Evolutionary conservation across 1,140 invertebrate species (phyloP).

Genomic region (Drosophila baimaii): DNA sequence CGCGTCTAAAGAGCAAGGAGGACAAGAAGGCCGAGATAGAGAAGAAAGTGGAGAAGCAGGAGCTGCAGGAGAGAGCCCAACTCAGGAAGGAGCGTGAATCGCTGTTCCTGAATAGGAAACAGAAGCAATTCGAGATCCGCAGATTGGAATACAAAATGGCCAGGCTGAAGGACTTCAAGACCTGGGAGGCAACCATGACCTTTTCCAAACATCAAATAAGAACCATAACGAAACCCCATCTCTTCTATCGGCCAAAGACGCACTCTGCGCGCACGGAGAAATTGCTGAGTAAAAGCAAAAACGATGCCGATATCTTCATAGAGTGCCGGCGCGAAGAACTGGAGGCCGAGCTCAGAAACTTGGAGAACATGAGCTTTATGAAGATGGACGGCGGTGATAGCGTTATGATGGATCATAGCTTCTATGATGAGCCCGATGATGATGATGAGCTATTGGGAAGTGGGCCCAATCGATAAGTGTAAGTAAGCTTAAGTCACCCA

Average conservation of each 20-base stretch:
- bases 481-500: conserved; percentile 21
- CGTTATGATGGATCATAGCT: conserved; percentile 40
- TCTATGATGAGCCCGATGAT: conserved; percentile 33
- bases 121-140: conserved; percentile 94
- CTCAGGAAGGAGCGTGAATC: conserved; percentile 93
- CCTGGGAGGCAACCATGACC: conserved; percentile 93
- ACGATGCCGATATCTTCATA: conserved; percentile 52
- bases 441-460: conserved; percentile 30
- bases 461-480: conserved; percentile 29
- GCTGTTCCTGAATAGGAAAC: conserved; percentile 92
- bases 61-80: conserved; percentile 93
- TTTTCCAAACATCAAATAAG: conserved; percentile 93
- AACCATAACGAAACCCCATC: conserved; percentile 93
- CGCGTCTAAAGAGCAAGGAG: conserved; percentile 91
- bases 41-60: conserved; percentile 96
- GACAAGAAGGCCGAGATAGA: conserved; percentile 92
- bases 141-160: conserved; percentile 96
- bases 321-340: conserved; percentile 53
- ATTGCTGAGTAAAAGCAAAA: conserved; percentile 53
- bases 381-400: conserved; percentile 58
- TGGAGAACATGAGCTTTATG: conserved; percentile 51
- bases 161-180: conserved; percentile 93
- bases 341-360: conserved; percentile 56
- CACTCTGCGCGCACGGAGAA: conserved; percentile 55
- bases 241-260: conserved; percentile 93